Base-by-base conservation (phyloP, 2,888 invertebrate species). In the Colletes collaris region DNA sequence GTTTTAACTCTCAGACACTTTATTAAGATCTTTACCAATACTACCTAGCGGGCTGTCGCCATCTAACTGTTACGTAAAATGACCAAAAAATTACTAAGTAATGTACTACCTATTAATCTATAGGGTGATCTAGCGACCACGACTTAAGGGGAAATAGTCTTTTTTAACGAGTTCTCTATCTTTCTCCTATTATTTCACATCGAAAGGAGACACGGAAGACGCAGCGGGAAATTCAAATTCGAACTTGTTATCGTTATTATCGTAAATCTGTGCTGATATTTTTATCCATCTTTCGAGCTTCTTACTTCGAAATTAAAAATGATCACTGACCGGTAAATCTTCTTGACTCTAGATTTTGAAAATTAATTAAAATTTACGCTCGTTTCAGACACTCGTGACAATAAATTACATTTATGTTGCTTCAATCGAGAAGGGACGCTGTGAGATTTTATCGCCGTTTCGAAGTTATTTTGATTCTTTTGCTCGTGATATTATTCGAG, bases 61-160 rank as follows among this genome's bases (percentile, higher is more conserved):
- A 83, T 88, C 76, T 92, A 91, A 91, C 90, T 91, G 88, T 91
- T 91, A 91, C 87, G 83, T 91, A 91, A 92, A 92, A 91, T 89
- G 92, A 92, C 92, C 92, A 92, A 92, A 82, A 88, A 85, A 88
- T 84, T 84, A 90, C 79, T 82, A 84, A 87, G 80, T 89, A 83
- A 87, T 71, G 81, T 84, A 87, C 75, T 81, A 86, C 73, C 77
- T 87, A 86, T 83, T 85, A 79, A 86, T 85, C 84, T 82, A 85
- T 82, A 87, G 87, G 72, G 71, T 76, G 84, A 86, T 82, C 76
- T 89, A 88, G 85, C 80, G 80, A 86, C 79, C 80, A 88, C 73
- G 56, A 77, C 67, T 84, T 86, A 76, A 64, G 68, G 74, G 74
- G 72, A 66, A 63, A 76, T 72, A 62, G 68, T 66, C 77, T 79